Evolutionary conservation across 37 sponge, comb jelly and placozoan species (phyloP).

Genomic region (Bolinopsis microptera): DNA sequence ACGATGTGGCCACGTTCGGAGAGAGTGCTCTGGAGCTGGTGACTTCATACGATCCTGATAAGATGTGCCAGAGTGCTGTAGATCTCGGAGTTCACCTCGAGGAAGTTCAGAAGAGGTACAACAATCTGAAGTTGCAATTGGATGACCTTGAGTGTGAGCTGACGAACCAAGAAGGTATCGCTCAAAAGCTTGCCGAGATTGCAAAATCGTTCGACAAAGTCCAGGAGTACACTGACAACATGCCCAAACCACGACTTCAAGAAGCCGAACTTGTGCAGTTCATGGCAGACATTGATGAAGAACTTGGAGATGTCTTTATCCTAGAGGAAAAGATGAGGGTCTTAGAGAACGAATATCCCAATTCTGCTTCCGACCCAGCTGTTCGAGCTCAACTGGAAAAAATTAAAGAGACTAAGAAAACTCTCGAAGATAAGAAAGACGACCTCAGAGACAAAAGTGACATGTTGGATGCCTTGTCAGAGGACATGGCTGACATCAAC

Average conservation of each 20-base stretch:
- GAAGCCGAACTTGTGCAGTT: slow-evolving; percentile 8
- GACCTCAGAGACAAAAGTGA: slow-evolving; percentile 33
- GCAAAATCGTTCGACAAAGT: not conserved
- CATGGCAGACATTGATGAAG: slow-evolving; percentile 51
- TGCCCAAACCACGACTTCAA: slow-evolving; percentile 40
- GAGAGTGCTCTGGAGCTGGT: slow-evolving; percentile 67
- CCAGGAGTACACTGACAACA: not conserved
- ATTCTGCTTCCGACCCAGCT: not conserved
- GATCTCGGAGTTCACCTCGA: slow-evolving; percentile 3
- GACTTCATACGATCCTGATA: slow-evolving; percentile 30
- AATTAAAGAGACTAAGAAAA: not conserved
- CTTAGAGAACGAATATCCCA: not conserved
- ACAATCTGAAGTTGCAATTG: not conserved
- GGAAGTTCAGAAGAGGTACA: slow-evolving; percentile 53
- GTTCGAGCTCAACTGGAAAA: not conserved
- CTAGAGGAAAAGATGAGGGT: slow-evolving; percentile 44
- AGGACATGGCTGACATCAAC: slow-evolving; percentile 20
- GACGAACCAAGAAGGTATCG: not conserved
- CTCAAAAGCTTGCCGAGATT: not conserved
- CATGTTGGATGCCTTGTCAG: slow-evolving; percentile 56
- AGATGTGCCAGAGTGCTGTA: slow-evolving; percentile 12
- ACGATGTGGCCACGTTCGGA: slow-evolving; percentile 76
- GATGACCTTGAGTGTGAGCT: slow-evolving; percentile 18
- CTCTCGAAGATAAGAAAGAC: slow-evolving; percentile 30
- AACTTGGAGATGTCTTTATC: not conserved